A percentile compares a stretch with the other conserved stretches of the same genome.
Evolutionary conservation across 2,797 vertebrate genomes (phyloP).

Genomic region (Clarias platycephalus): DNA sequence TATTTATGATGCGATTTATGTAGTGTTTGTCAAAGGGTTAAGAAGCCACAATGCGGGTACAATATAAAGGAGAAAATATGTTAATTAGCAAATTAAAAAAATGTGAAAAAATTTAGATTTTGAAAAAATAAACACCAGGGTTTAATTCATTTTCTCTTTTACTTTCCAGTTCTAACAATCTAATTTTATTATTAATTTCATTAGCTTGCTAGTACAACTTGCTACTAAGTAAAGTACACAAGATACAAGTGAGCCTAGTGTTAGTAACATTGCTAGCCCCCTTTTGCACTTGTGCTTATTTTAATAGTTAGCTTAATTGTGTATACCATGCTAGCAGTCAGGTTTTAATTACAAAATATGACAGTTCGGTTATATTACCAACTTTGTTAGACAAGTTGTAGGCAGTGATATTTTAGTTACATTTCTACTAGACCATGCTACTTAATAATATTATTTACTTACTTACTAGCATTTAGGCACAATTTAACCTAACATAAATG

Average conservation of each 20-base stretch:
- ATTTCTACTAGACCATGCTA: not conserved
- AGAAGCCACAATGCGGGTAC: not conserved
- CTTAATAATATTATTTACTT: too few species aligned
- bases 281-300: too few species aligned
- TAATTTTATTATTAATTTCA: not conserved
- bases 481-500: not conserved
- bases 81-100: not conserved
- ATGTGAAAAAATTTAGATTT: not conserved
- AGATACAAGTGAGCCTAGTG: too few species aligned
- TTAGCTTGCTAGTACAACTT: not conserved
- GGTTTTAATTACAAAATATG: too few species aligned
- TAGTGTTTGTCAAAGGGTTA: not conserved
- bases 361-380: too few species aligned
- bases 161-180: not conserved
- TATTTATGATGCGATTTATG: not conserved
- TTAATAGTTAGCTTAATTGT: too few species aligned
- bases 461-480: not conserved
- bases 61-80: not conserved
- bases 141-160: too few species aligned
- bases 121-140: too few species aligned
- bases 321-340: too few species aligned
- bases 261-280: too few species aligned
- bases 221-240: not conserved
- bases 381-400: too few species aligned
- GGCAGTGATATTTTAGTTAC: not conserved